Evolutionary conservation across 2,113 vertebrate species (phyloP).

Genomic region (Melozone crissalis): DNA sequence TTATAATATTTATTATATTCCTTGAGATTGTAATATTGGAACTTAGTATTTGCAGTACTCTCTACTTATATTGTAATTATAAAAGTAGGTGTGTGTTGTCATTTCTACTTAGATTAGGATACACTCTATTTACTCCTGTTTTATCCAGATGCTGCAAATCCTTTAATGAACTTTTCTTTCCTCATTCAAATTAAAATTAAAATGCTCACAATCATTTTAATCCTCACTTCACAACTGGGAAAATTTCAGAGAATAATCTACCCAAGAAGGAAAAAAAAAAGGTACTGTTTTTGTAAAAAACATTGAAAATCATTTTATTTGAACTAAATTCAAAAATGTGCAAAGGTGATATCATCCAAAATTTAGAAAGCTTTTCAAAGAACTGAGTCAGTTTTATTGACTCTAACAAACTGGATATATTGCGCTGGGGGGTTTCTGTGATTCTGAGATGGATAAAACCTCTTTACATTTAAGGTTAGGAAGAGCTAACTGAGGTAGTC

Average conservation of each 20-base stretch:
- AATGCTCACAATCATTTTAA: not conserved
- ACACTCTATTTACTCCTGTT: not conserved
- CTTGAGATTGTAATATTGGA: not conserved
- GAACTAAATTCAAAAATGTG: not conserved
- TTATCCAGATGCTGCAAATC: not conserved
- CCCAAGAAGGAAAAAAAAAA: not conserved
- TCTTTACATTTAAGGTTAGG: not conserved
- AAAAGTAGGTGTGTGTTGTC: not conserved
- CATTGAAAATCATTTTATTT: not conserved
- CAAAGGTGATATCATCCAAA: not conserved
- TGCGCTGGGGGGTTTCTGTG: not conserved
- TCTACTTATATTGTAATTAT: not conserved
- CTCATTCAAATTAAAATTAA: not conserved
- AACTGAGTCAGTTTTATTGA: not conserved
- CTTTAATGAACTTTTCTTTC: not conserved
- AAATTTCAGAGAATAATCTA: not conserved
- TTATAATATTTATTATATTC: not conserved
- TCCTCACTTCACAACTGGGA: not conserved
- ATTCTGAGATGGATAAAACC: not conserved
- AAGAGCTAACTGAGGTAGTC: not conserved
- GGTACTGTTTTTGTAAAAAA: not conserved
- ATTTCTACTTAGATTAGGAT: not conserved
- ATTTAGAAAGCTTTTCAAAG: not conserved
- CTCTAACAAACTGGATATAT: not conserved
- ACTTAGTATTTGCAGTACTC: not conserved